These are phyloP conservation scores for Microtus ochrogaster DNA, from an alignment of 2,113 vertebrate genomes.

Conservation along the genomic window DNA sequence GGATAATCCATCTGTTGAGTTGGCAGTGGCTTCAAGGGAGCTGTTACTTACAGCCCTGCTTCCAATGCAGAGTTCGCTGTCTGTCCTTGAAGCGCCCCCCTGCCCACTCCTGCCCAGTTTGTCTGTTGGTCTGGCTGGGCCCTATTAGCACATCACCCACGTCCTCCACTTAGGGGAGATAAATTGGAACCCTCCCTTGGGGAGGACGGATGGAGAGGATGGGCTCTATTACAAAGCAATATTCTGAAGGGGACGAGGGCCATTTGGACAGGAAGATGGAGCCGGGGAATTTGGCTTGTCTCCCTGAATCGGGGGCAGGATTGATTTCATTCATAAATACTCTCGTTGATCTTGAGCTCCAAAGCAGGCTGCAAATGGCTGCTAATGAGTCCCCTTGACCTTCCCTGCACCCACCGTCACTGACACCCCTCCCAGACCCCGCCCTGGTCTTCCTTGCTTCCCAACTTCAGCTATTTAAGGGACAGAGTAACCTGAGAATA, in stretches of 20 bases:
- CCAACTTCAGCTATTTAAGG: not conserved
- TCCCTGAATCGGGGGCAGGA: slow-evolving; percentile 47
- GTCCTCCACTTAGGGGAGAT: slow-evolving; percentile 24
- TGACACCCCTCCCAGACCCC: not conserved
- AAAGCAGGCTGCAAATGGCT: slow-evolving; percentile 13
- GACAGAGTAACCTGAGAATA: not conserved
- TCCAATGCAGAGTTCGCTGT: rapidly evolving
- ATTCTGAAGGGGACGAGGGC: slow-evolving; percentile 63
- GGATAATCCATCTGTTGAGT: not conserved
- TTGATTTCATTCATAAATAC: slow-evolving; percentile 63
- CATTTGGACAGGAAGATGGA: slow-evolving; percentile 41
- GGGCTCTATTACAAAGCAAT: slow-evolving; percentile 60
- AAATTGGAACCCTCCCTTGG: slow-evolving; percentile 12
- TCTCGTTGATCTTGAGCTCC: not conserved
- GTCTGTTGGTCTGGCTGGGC: not conserved
- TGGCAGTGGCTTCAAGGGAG: not conserved
- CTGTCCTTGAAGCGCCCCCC: not conserved
- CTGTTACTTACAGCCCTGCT: not conserved
- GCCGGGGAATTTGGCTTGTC: slow-evolving; percentile 62
- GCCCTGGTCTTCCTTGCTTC: not conserved
- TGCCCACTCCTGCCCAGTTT: not conserved
- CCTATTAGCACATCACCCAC: not conserved
- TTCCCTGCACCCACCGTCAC: not conserved
- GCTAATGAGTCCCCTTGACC: slow-evolving; percentile 24
- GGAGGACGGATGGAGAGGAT: not conserved